Conservation (phyloP, 2,113 vertebrate species). For the Terrapene triunguis region DNA sequence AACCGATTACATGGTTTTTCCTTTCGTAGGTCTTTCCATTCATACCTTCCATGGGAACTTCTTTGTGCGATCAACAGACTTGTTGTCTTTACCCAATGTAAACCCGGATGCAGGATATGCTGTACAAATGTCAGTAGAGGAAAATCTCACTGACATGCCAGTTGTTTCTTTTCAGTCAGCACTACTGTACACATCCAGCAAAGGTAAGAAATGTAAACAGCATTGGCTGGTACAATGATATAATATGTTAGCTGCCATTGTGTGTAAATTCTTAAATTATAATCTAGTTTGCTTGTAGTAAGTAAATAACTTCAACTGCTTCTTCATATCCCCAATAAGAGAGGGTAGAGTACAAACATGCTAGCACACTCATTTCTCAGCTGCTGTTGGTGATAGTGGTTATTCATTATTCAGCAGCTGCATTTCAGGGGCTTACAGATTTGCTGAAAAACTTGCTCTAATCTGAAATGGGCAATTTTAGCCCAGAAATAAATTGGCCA, state of each 20-base stretch:
- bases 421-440: neutral
- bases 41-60: conserved; percentile 99
- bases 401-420: neutral
- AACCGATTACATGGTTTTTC: neutral
- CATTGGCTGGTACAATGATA: neutral
- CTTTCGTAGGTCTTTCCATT: conserved; percentile 91
- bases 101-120: conserved; percentile 97
- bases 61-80: conserved; percentile 96
- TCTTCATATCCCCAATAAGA: neutral
- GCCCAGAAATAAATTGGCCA: neutral
- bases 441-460: neutral
- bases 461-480: neutral
- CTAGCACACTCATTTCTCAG: too few species aligned
- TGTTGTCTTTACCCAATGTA: conserved; percentile 94
- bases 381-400: neutral
- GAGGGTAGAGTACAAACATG: neutral
- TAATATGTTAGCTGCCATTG: neutral
- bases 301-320: neutral
- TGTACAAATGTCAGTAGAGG: conserved; percentile 98
- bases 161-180: conserved; percentile 97
- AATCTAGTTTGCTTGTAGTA: neutral
- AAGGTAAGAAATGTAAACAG: conserved; percentile 81
- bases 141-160: conserved; percentile 92
- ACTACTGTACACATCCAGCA: conserved; percentile 97
- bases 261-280: neutral